Base-by-base conservation (phyloP, 2,888 invertebrate species). In the Lasioglossum oenotherae region DNA sequence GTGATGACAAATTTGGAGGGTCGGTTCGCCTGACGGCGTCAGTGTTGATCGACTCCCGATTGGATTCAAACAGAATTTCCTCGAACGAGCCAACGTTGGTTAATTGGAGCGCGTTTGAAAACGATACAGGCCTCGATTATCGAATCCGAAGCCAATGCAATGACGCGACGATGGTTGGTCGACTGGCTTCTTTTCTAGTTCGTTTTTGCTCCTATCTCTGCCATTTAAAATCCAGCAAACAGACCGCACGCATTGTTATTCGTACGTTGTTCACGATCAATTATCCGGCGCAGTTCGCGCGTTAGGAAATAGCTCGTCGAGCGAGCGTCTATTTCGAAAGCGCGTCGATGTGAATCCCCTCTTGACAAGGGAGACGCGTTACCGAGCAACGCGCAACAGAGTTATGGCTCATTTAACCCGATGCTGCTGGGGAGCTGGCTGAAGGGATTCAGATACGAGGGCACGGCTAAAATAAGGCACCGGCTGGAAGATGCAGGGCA, bases 321-420 rank as follows among this genome's bases (percentile, higher is more conserved):
- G 71, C 67, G 74, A 64, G 74, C 69, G 69, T 87, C 84, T 86
- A 86, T 88, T 90, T 89, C 81, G 87, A 67, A 89, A 87, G 80
- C 87, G 82, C 82, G 80, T 80, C 81, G 78, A 76, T 72, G 82
- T 74, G 89, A 85, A 87, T 85, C 82, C 82, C 81, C 86, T 80
- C 76, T 79, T 72, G 74, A 60, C 76, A 73, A 81, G 72, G 79
- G 80, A 78, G 85, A 86, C 78, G 80, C 86, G 80, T 84, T 80
- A 82, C 75, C 84, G 77, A 81, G 83, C 85, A 78, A 85, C 85
- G 80, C 82, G 86, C 81, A 85, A 74, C 76, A 64, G 80, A 82
- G 81, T 85, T 78, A 87, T 75, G 87, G 85, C 82, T 87, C 85
- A 82, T 87, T 87, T 80, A 87, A 85, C 86, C 79, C 31, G 41